Conservation (phyloP, 2,797 vertebrate species). For the Pseudochirops corinnae region DNA sequence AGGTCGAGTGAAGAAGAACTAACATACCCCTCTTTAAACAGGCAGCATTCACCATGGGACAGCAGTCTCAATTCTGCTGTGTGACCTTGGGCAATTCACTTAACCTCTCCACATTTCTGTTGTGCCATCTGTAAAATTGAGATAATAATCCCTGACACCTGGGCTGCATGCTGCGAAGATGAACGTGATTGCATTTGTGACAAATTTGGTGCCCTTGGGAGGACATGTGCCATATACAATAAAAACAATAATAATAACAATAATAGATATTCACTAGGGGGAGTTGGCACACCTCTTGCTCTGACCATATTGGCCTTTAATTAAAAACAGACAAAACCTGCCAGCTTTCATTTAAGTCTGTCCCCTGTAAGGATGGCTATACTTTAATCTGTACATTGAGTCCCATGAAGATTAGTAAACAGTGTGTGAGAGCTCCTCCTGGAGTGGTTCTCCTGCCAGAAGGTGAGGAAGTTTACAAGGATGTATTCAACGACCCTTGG, state of each 20-base stretch:
- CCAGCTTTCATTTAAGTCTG: conserved; percentile 51
- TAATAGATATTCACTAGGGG: conserved; percentile 20
- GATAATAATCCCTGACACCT: not conserved
- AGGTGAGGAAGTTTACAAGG: not conserved
- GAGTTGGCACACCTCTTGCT: conserved; percentile 24
- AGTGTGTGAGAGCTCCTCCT: not conserved
- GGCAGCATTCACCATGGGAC: not conserved
- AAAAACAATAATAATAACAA: conserved; percentile 42
- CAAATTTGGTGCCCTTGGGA: not conserved
- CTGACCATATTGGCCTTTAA: conserved; percentile 37
- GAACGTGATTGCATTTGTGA: not conserved
- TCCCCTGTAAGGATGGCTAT: conserved; percentile 39
- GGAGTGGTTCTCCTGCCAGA: too few species aligned
- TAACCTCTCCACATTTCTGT: not conserved
- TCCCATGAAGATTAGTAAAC: conserved; percentile 19
- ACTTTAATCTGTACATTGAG: not conserved
- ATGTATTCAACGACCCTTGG: not conserved
- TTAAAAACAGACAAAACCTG: conserved; percentile 49
- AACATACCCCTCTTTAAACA: not conserved
- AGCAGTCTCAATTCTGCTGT: not conserved
- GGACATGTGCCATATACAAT: not conserved
- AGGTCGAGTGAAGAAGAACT: not conserved
- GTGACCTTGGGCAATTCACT: conserved; percentile 27
- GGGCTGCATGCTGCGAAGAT: conserved; percentile 15
- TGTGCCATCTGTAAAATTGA: not conserved